Evolutionary conservation across 2,888 invertebrate species (phyloP), one percentile per base, ranked within the genome.

Genomic region (Dugesia japonica): DNA sequence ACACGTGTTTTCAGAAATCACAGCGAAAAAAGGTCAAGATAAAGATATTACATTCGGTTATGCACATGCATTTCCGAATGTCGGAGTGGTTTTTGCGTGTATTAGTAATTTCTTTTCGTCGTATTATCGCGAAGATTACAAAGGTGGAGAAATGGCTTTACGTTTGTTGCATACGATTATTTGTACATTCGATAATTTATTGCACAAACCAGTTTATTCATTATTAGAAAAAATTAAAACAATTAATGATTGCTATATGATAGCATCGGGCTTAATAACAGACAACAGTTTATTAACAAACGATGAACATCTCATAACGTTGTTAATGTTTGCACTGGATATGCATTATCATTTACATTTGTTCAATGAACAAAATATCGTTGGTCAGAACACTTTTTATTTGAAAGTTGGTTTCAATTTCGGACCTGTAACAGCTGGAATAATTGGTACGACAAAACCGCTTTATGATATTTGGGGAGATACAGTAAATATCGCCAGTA

Each of bases 391-490:
- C 81, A 82, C 79, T 85, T 85, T 80, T 83, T 23, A 78, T 73
- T 80, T 85, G 75, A 82, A 82, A 77, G 90, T 93, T 23, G 94
- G 94, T 0, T 92, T 89, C 82, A 94, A 95, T 85, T 90, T 89
- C 81, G 95, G 95, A 0, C 94, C 76, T 80, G 93, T 97, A 0
- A 94, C 94, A 0, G 94, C 94, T 0, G 94, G 94, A 0, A 87
- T 97, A 0, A 94, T 97, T 76, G 95, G 95, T 0, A 94, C 93
- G 9, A 91, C 91, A 0, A 95, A 95, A 83, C 86, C 97, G 78
- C 92, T 92, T 84, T 97, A 94, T 82, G 95, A 95, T 84, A 95
- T 95, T 81, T 97, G 95, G 95, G 95, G 95, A 0, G 95, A 95
- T 84, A 92, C 95, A 0, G 95, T 97, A 0, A 97, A 97, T 84